Evolutionary conservation across 2,113 vertebrate genomes (phyloP), one percentile per base, ranked within the genome.

Genomic region (Tursiops truncatus): DNA sequence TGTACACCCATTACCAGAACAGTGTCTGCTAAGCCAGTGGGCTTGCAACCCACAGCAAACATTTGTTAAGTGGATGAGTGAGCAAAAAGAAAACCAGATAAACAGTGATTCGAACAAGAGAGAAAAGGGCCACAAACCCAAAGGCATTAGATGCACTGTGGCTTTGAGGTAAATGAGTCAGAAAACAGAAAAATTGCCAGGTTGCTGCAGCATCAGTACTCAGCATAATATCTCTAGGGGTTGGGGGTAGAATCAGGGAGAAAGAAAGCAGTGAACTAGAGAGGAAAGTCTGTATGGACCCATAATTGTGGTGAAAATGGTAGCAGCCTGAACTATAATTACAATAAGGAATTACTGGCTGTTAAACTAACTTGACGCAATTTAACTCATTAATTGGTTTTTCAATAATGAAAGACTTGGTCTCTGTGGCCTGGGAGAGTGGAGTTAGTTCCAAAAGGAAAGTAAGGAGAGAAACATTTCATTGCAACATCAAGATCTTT

Each of bases 381-480:
- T 95, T 95, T 77, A 94, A 95, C 41, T 94, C 73, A 94, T 89
- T 81, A 81, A 74, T 63, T 97, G 63, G 41, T 44, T 96, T 85
- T 90, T 56, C 56, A 92, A 68, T 73, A 89, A 85, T 92, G 85
- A 89, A 50, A 89, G 83, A 73, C 68, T 76, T 89, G 36, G 47
- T 82, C 33, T 76, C 84, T 83, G 20, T 90, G 73, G 38, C 68
- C 62, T 94, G 33, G 33, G 44, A 91, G n/a, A 77, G 15, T 47
- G 8, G 56, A 95, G 94, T 94, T 86, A 89, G 47, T 77, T 94
- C 44, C 71, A 77, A 77, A 62, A 62, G 23, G 47, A 67, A 89
- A 60, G 3, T 74, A 81, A 70, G 56, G 10, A 81, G n/a, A 82
- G 36, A 53, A 28, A 44, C 13, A 76, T 70, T 94, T 95, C 62